Percentiles rank a stretch among this genome's conserved stretches.
Evolutionary conservation across 2,797 vertebrate species (phyloP).

Genomic region (Pelochelys cantorii): DNA sequence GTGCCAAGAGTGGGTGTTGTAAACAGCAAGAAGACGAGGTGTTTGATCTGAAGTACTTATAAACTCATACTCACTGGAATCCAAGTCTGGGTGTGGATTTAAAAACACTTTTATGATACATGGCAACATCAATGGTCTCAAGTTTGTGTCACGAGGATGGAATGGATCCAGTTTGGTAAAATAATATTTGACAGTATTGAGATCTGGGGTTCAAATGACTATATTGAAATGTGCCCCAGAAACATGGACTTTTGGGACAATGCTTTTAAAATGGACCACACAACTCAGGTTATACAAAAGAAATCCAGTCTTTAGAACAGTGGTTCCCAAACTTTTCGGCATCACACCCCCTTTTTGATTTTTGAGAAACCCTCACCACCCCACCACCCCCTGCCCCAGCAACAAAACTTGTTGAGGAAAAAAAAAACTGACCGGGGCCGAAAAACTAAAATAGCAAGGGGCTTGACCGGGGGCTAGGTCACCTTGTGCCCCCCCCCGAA

Average conservation of each 20-base stretch:
- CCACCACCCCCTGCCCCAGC: too few species aligned
- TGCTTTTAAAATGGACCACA: background rate
- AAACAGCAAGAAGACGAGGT: constrained; percentile 1
- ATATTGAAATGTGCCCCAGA: background rate
- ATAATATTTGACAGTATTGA: background rate
- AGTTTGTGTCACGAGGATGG: constrained; percentile 19
- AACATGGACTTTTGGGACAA: background rate
- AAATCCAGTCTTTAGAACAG: background rate
- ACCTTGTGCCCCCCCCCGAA: too few species aligned
- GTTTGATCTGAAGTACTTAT: constrained; percentile 18
- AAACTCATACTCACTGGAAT: constrained; percentile 43
- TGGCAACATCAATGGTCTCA: constrained; percentile 13
- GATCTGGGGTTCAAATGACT: background rate
- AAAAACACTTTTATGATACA: constrained; percentile 30
- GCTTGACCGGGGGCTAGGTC: too few species aligned
- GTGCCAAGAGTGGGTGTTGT: background rate
- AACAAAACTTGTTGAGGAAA: too few species aligned
- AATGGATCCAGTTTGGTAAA: constrained; percentile 39
- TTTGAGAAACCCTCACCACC: too few species aligned
- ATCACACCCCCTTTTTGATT: too few species aligned
- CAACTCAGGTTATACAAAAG: background rate
- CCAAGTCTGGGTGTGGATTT: constrained; percentile 6
- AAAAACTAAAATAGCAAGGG: too few species aligned
- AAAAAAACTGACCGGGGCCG: too few species aligned
- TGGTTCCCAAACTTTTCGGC: too few species aligned